A percentile compares a stretch with the other conserved stretches of the same genome.
phyloP scores from a whole-genome alignment of 2,797 vertebrate species.

The Rhinella marina region DNA sequence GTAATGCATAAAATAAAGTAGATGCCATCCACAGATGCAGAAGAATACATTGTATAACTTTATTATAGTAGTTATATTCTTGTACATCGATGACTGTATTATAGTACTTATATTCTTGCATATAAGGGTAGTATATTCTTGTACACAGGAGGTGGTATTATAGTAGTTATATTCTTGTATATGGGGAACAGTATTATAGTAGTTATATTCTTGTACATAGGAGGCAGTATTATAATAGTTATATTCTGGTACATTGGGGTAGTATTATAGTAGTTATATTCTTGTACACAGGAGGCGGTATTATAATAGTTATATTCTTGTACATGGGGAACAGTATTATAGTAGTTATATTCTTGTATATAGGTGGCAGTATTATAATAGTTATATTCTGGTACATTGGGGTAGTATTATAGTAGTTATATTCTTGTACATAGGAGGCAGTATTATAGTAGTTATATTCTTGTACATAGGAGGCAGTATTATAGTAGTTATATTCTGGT shows the following conservation, averaged over 20 bases:
- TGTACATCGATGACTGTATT: background rate
- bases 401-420: constrained; percentile 4
- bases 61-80: background rate
- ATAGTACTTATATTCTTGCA: background rate
- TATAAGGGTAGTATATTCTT: background rate
- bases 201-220: background rate
- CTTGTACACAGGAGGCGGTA: background rate
- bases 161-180: constrained; percentile 9
- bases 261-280: background rate
- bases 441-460: no score
- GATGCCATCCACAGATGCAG: no score
- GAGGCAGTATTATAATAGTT: background rate
- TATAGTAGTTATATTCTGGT: background rate
- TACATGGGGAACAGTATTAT: background rate
- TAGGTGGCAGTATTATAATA: background rate
- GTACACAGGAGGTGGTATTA: background rate
- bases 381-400: background rate
- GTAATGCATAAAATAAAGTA: no score
- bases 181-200: background rate
- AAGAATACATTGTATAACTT: no score
- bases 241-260: background rate
- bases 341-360: background rate
- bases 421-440: background rate
- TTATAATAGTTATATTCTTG: background rate
- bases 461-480: background rate